phyloP scores from a whole-genome alignment of 2,888 invertebrate genomes.

The Orchestes rusci region DNA sequence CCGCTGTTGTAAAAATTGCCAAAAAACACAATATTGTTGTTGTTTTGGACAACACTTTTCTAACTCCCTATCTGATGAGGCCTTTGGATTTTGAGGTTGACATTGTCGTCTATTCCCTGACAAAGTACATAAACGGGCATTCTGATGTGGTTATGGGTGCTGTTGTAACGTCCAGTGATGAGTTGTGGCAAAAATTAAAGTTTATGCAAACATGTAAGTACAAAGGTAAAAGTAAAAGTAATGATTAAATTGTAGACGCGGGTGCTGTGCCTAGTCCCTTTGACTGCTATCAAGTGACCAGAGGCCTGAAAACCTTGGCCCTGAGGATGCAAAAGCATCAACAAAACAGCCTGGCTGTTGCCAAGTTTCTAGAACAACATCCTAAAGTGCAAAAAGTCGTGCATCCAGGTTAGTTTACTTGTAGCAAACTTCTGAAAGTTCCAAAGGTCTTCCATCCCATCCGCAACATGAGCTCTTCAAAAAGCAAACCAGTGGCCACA shows the following conservation, averaged over 20 bases:
- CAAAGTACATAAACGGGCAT: conserved; percentile 98
- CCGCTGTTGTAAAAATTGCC: conserved; percentile 57
- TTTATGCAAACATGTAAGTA: conserved; percentile 80
- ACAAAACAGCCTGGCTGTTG: conserved; percentile 68
- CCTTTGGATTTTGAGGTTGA: conserved; percentile 90
- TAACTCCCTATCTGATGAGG: conserved; percentile 83
- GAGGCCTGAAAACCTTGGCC: conserved; percentile 89
- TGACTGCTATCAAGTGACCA: conserved; percentile 89
- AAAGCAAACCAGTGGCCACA: conserved; percentile 78
- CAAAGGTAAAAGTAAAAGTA: background rate
- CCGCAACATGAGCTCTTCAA: conserved; percentile 76
- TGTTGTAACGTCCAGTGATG: conserved; percentile 64
- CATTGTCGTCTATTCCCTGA: conserved; percentile 83
- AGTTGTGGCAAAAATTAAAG: conserved; percentile 61
- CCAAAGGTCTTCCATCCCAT: conserved; percentile 66
- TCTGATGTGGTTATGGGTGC: conserved; percentile 97
- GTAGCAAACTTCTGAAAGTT: too few species aligned
- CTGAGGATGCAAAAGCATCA: conserved; percentile 87
- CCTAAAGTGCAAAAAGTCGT: conserved; percentile 70
- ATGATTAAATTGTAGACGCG: conserved; percentile 56
- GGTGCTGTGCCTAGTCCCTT: conserved; percentile 95
- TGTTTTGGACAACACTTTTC: conserved; percentile 90
- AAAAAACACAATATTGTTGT: conserved; percentile 58
- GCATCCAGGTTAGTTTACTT: conserved; percentile 53
- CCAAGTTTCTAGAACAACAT: conserved; percentile 74